Percentiles rank a stretch among this genome's conserved stretches.
Conservation (phyloP, 2,113 vertebrate species). For the Prochilodus magdalenae region DNA sequence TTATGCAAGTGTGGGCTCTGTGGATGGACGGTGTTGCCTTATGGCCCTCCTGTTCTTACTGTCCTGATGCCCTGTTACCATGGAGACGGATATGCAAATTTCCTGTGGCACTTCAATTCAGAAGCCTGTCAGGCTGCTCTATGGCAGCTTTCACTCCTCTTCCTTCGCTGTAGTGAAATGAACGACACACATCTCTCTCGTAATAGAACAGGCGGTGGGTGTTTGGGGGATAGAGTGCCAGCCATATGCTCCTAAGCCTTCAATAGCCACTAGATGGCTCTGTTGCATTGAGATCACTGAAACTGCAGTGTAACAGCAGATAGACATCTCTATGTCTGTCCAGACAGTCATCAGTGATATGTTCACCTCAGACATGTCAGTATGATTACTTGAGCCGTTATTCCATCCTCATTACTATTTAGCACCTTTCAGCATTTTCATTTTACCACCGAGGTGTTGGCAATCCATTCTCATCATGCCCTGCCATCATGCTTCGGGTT, state of each 20-base stretch:
- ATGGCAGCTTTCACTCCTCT: slow-evolving; percentile 6
- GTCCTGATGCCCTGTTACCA: slow-evolving; percentile 50
- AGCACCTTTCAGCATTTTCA: not conserved
- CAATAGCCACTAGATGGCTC: slow-evolving; percentile 43
- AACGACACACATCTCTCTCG: slow-evolving; percentile 24
- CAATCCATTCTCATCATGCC: not conserved
- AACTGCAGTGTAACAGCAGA: not conserved
- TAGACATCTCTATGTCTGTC: not conserved
- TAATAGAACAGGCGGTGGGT: slow-evolving; percentile 11
- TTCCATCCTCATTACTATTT: not conserved
- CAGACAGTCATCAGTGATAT: not conserved
- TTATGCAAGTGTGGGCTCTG: not conserved
- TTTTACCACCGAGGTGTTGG: not conserved
- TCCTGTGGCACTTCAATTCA: not conserved
- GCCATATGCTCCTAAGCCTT: not conserved
- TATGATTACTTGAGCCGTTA: not conserved
- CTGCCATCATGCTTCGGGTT: not conserved
- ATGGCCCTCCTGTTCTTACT: slow-evolving; percentile 35
- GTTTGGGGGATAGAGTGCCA: not conserved
- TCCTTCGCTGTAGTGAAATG: slow-evolving; percentile 22
- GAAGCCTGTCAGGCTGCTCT: slow-evolving; percentile 13
- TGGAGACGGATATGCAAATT: slow-evolving; percentile 46
- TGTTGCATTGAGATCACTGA: slow-evolving; percentile 19
- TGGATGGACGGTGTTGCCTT: slow-evolving; percentile 3
- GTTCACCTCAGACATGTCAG: not conserved